Conservation (phyloP, 2,113 vertebrate genomes). For the Mormyrus lacerda region DNA sequence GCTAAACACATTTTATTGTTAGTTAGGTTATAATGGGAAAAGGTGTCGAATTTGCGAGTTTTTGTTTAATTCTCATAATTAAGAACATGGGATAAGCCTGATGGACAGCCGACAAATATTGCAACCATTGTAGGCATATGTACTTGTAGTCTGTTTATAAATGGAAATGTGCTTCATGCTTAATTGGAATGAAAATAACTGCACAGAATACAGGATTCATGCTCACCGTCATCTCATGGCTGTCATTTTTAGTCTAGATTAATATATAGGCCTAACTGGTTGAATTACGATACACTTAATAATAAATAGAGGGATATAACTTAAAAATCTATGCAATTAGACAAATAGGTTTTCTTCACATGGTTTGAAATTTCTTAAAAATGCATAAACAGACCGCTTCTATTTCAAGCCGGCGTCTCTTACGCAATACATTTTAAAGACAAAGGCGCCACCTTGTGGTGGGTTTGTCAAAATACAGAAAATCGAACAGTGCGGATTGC, state of each 20-base stretch:
- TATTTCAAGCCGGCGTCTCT: background rate
- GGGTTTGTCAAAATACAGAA: background rate
- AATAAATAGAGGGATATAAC: background rate
- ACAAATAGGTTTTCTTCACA: background rate
- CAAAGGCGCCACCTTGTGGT: conserved; percentile 1
- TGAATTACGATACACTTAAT: background rate
- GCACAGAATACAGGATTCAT: background rate
- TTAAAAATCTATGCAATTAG: background rate
- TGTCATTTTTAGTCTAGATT: background rate
- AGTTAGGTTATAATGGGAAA: background rate
- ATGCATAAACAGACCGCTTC: background rate
- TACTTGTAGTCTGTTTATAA: background rate
- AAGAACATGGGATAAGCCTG: background rate
- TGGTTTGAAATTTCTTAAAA: background rate
- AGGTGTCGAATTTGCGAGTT: background rate
- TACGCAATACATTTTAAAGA: conserved; percentile 1
- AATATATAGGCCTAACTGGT: background rate
- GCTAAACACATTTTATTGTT: background rate
- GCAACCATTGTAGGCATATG: background rate
- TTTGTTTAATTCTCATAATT: background rate
- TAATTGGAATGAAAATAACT: background rate
- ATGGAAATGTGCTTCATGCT: background rate
- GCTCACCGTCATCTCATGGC: background rate
- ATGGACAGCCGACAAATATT: background rate
- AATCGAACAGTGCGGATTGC: background rate